Base-by-base conservation (phyloP, 2,888 invertebrate species). In the Stegophylla sp. region DNA sequence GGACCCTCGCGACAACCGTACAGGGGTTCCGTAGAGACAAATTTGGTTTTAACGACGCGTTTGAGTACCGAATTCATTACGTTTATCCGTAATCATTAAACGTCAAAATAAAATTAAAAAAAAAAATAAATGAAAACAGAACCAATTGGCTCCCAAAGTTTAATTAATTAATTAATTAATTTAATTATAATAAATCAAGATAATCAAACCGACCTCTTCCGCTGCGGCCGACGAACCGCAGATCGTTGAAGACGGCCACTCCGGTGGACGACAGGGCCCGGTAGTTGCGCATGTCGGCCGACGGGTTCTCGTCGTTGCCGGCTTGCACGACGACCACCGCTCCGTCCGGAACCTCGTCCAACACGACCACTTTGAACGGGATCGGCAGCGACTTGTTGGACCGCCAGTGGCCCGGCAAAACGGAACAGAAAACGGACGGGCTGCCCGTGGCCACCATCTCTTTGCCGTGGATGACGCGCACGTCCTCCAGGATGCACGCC, bases 171-270 rank as follows among this genome's bases (percentile, higher is more conserved):
- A n/a, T n/a, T n/a, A n/a, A n/a, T n/a, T n/a, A n/a, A n/a, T n/a
- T n/a, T n/a, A n/a, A n/a, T n/a, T n/a, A n/a, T n/a, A n/a, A n/a
- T n/a, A n/a, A n/a, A n/a, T n/a, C n/a, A n/a, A n/a, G n/a, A n/a
- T n/a, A n/a, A n/a, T n/a, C n/a, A n/a, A 12, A 56, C 87, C 88
- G 85, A 92, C 98, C 98, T 86, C 99, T 89, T 2, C 99, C 99
- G 84, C 97, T 97, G 82, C 98, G 90, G 9, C 98, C 98, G 77
- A 99, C 97, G 87, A 99, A 99, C 85, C 99, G 90, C 76, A 99
- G 90, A 89, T 99, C 99, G 86, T 97, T 97, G 89, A 99, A 99
- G 88, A 97, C 97, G 51, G 99, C 99, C 84, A 98, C 95, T 87
- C 97, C 96, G 86, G 96, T 96, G 89, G 97, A 97, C 93, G 98